Evolutionary conservation across 2,888 invertebrate species (phyloP).

Genomic region (Polydrusus cervinus): DNA sequence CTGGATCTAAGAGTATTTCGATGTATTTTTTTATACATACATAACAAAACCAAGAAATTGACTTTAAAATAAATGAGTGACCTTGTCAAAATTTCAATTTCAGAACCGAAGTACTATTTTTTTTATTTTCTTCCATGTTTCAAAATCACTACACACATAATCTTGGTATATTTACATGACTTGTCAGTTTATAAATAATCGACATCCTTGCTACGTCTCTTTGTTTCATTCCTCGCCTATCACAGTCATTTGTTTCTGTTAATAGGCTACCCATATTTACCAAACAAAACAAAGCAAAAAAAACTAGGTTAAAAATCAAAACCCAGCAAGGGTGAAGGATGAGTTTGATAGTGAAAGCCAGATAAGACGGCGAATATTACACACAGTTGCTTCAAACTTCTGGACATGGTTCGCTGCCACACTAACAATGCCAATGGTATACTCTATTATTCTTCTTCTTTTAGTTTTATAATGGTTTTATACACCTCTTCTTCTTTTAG

Average conservation of each 20-base stretch:
- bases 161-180: background rate
- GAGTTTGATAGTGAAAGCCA: slow-evolving; percentile 71
- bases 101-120: background rate
- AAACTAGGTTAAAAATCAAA: slow-evolving; percentile 52
- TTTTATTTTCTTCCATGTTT: too few species aligned
- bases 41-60: too few species aligned
- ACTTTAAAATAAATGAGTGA: too few species aligned
- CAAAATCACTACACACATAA: background rate
- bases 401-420: slow-evolving; percentile 69
- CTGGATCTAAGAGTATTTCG: too few species aligned
- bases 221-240: slow-evolving; percentile 2
- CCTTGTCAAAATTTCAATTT: too few species aligned
- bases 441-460: slow-evolving; percentile 62
- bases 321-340: slow-evolving; percentile 61
- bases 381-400: slow-evolving; percentile 64
- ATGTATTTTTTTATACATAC: too few species aligned
- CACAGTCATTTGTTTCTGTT: slow-evolving; percentile 1
- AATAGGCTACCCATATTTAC: slow-evolving; percentile 19
- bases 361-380: slow-evolving; percentile 68
- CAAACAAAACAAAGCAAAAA: slow-evolving; percentile 30
- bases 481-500: slow-evolving; percentile 45
- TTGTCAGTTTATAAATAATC: slow-evolving; percentile 2
- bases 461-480: slow-evolving; percentile 33
- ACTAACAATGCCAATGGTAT: slow-evolving; percentile 69
- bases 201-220: slow-evolving; percentile 3